Base-by-base conservation (phyloP, 2,797 vertebrate genomes). In the Tympanoctomys barrerae region DNA sequence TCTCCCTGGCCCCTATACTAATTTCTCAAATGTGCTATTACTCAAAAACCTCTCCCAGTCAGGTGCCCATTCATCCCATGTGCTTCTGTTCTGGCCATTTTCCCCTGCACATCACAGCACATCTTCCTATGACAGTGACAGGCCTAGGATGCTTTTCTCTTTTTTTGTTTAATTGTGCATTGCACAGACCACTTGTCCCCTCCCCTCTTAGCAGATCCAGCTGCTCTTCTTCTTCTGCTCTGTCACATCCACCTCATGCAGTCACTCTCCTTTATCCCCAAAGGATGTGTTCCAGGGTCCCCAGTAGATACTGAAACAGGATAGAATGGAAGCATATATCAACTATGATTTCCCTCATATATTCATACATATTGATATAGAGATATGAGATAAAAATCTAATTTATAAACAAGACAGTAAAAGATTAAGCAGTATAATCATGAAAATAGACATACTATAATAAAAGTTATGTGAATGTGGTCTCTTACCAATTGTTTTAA, bases 21-120 rank as follows among this genome's bases (percentile, higher is more conserved):
- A 88, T 33, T 85, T 87, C 39, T 90, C 87, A 62, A 92, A 92
- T 61, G 28, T 70, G 10, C 59, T 90, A 10, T 16, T 59, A 88
- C n/a, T 70, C 24, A 54, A 81, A 78, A 84, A 36, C 28, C 68
- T 75, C 3, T 80, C 42, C 52, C 13, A 89, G 71, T 42, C 86
- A 77, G 13, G 54, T 42, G 16, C 73, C 49, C 49, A 4, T 8
- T 31, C 52, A 7, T 79, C 49, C 46, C 46, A 2, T 49, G 18
- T n/a, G 59, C 77, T 80, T 86, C 36, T 92, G 24, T 84, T 66
- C 26, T 68, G 28, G 39, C 28, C 80, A 1, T 3, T 46, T 81
- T 81, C 88, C 81, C 80, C 31, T 79, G 42, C 91, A 49, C 68
- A 52, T 39, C 7, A 11, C 11, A 54, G n/a, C 64, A 52, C 0